Base-by-base conservation (phyloP, 2,888 invertebrate genomes). In the Phania funesta region DNA sequence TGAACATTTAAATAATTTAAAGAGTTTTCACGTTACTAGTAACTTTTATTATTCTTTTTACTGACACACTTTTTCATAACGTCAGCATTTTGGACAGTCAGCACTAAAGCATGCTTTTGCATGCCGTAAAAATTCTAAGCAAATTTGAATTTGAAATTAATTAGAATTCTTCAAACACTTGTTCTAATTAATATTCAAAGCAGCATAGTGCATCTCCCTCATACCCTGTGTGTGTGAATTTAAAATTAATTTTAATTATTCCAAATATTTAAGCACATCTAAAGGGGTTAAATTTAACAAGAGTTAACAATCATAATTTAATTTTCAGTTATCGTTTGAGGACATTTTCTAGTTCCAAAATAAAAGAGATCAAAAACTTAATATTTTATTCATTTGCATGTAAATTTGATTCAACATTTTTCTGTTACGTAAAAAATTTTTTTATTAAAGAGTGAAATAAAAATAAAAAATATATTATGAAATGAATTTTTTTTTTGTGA, bases 231-330 rank as follows among this genome's bases (percentile, higher is more conserved):
- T 18, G 46, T 18, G 11, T 11, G 35, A 58, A 13, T 20, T 22
- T 29, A 48, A 65, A 65, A 60, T 75, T 75, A 56, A 76, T 76
- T 67, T 58, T 60, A 76, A 76, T 76, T 76, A 67, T 76, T 76
- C 50, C 67, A 76, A 67, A 67, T 58, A 50, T 67, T 76, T 67
- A 41, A 22, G 11, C 50, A 41, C 29, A 26, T 16, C 5, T 44
- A 38, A 58, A 9, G 20, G 20, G 24, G 8, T 48, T 18, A 56
- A 29, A 50, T 9, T 75, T 65, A 26, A 35, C 11, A 18, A 38
- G 48, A 56, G 26, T n/a, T 29, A 2, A 16, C 0, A 32, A 18
- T 20, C 5, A 4, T 8, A 41, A 58, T 67, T 75, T 41, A 29
- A 44, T 67, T 60, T 58, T 60, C 74, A 50, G 41, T 18, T n/a